Evolutionary conservation across 30 jellyfish, hydroid and myxozoan species (phyloP).

Genomic region (Aurelia sp.): DNA sequence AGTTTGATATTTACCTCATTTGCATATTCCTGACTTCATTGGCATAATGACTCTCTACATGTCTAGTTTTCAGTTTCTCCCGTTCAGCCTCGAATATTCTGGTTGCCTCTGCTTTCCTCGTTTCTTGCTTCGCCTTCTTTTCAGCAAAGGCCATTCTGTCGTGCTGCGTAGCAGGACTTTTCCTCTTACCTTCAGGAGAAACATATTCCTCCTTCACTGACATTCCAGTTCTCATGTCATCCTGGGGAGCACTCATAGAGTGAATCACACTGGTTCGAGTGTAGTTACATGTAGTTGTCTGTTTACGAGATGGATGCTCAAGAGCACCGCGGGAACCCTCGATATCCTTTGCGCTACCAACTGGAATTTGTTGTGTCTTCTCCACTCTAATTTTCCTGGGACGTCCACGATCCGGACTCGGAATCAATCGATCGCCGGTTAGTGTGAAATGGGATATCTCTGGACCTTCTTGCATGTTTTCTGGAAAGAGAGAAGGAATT

Average conservation of each 20-base stretch:
- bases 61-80: slow-evolving; percentile 61
- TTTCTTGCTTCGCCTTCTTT: slow-evolving; percentile 55
- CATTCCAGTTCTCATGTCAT: slow-evolving; percentile 38
- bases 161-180: slow-evolving; percentile 50
- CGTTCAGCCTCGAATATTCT: slow-evolving; percentile 68
- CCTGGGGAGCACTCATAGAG: slow-evolving; percentile 73
- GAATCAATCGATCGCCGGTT: slow-evolving; percentile 83
- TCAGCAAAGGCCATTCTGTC: slow-evolving; percentile 47
- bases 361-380: slow-evolving; percentile 86
- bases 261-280: slow-evolving; percentile 96
- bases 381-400: slow-evolving; percentile 95
- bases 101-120: slow-evolving; percentile 45
- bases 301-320: slow-evolving; percentile 70
- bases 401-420: slow-evolving; percentile 97
- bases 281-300: slow-evolving; percentile 50
- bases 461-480: slow-evolving; percentile 63
- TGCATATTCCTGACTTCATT: slow-evolving; percentile 63
- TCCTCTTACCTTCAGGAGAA: slow-evolving; percentile 70
- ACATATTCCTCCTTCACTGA: slow-evolving; percentile 71
- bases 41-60: slow-evolving; percentile 71
- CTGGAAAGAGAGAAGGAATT: slow-evolving; percentile 4
- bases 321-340: slow-evolving; percentile 86
- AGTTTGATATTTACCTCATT: slow-evolving; percentile 16
- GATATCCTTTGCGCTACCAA: slow-evolving; percentile 85
- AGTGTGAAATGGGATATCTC: slow-evolving; percentile 92